Conservation (phyloP, 2,113 vertebrate genomes). For the Eonycteris spelaea region DNA sequence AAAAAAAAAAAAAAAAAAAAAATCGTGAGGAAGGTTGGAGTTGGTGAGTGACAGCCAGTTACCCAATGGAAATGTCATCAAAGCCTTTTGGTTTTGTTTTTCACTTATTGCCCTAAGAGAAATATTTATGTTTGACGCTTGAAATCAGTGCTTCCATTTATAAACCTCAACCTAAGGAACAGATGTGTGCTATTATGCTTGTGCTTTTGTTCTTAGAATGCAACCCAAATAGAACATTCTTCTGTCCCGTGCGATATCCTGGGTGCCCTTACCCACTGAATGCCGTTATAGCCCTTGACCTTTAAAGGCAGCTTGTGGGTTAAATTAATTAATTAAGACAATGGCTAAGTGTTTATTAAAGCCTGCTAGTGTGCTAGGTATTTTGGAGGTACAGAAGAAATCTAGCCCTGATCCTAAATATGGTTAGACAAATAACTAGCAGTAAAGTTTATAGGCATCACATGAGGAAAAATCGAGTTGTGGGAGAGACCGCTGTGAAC, state of each 20-base stretch:
- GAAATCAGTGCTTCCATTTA: slow-evolving; percentile 12
- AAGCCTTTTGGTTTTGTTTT: slow-evolving; percentile 34
- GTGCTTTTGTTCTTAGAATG: background rate
- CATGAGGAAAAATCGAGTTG: background rate
- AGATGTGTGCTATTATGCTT: background rate
- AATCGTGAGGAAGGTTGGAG: background rate
- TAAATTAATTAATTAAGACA: background rate
- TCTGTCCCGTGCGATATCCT: background rate
- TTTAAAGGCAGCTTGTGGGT: background rate
- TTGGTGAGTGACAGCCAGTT: slow-evolving; percentile 4
- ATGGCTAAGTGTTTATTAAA: background rate
- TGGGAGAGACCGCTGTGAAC: background rate
- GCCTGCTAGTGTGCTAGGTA: background rate
- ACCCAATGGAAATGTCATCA: slow-evolving; percentile 5
- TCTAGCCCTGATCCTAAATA: background rate
- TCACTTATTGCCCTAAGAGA: background rate
- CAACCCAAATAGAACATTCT: background rate
- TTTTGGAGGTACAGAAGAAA: background rate
- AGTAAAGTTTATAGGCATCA: background rate
- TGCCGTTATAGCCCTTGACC: background rate
- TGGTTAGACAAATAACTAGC: background rate
- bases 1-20: background rate
- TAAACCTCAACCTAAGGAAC: background rate
- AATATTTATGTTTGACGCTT: slow-evolving; percentile 35
- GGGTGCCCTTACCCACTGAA: background rate